Conservation (phyloP, 2,113 vertebrate species). For the Oryzias javanicus region DNA sequence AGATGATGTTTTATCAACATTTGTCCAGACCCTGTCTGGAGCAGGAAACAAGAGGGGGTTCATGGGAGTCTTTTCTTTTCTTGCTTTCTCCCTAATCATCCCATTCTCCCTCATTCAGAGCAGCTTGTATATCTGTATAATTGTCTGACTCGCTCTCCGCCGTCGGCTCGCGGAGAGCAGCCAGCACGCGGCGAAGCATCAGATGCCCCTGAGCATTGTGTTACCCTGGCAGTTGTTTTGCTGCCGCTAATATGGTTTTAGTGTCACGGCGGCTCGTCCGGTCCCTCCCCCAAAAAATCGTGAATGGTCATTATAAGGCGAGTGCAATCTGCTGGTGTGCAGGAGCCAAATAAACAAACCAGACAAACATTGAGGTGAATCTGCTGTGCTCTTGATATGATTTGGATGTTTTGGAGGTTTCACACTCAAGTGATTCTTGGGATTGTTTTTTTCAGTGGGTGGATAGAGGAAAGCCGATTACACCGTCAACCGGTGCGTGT, state of each 20-base stretch:
- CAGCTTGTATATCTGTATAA: constrained; percentile 3
- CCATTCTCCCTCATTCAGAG: not conserved
- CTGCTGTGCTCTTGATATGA: constrained; percentile 46
- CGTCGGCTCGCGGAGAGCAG: constrained; percentile 4
- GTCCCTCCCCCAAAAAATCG: constrained; percentile 14
- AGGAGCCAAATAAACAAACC: constrained; percentile 50
- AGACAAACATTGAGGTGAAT: constrained; percentile 27
- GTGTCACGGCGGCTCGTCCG: constrained; percentile 35
- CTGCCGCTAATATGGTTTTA: constrained; percentile 44
- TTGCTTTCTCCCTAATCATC: not conserved
- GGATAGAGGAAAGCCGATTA: constrained; percentile 63
- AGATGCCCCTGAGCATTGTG: constrained; percentile 27
- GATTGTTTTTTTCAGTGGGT: constrained; percentile 19
- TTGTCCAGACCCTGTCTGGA: not conserved
- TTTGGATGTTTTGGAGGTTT: constrained; percentile 60
- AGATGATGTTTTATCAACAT: constrained; percentile 2
- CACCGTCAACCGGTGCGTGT: constrained; percentile 10
- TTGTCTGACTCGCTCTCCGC: not conserved
- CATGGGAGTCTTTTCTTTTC: not conserved
- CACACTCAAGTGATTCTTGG: constrained; percentile 61
- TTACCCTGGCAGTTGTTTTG: constrained; percentile 36
- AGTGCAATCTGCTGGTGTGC: constrained; percentile 42
- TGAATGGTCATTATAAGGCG: constrained; percentile 44
- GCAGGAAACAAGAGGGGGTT: constrained; percentile 5
- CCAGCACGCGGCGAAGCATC: constrained; percentile 12